Conservation (phyloP, 2,113 vertebrate genomes). For the Sylvicapra grimmia region DNA sequence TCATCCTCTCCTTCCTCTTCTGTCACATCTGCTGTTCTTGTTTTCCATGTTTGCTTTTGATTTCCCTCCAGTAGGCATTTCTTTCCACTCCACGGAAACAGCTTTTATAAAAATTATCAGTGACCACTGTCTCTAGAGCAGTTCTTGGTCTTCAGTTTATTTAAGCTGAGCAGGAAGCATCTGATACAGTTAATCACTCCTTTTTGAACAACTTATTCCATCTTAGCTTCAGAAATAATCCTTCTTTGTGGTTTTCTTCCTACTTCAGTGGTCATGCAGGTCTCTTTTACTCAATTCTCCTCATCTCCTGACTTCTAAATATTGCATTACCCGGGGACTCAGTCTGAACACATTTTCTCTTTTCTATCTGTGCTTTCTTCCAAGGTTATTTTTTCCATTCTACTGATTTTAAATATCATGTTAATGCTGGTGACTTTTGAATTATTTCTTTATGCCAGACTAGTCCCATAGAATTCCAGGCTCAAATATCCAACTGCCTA, state of each 20-base stretch:
- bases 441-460: background rate
- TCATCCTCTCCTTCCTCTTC: background rate
- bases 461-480: background rate
- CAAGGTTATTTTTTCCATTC: background rate
- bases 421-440: background rate
- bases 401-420: background rate
- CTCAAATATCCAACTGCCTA: background rate
- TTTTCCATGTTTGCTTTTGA: background rate
- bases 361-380: background rate
- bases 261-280: background rate
- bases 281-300: background rate
- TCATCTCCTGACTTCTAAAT: background rate
- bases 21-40: background rate
- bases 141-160: background rate
- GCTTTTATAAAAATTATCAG: background rate
- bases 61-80: background rate
- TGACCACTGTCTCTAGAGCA: background rate
- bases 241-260: background rate
- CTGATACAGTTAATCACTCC: background rate
- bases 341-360: background rate
- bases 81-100: background rate
- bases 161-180: background rate
- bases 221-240: background rate
- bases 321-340: background rate
- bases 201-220: background rate